Base-by-base conservation (phyloP, 2,888 invertebrate genomes). In the Napeogenes sylphis region DNA sequence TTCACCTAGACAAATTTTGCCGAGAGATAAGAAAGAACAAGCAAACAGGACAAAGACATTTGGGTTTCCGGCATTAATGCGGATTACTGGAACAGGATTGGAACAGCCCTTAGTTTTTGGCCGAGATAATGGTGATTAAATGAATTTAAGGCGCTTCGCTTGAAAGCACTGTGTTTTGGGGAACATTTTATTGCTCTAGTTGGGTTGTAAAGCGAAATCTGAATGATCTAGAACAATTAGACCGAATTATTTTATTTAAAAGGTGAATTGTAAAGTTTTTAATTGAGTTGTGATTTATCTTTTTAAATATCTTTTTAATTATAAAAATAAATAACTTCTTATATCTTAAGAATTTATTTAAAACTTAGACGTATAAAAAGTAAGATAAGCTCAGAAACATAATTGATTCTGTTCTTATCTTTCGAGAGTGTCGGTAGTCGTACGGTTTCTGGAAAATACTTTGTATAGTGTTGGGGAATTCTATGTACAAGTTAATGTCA, bases 1-100 rank as follows among this genome's bases (percentile, higher is more conserved):
- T 80, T 84, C 82, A 85, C 89, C 87, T 87, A 88, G 88, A 90
- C 88, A 89, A 90, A 90, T 90, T 90, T 87, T 82, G 81, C 79
- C 73, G 75, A 65, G 73, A 87, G 90, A 90, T 90, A 90, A 88
- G 90, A 89, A 90, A 90, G 87, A 87, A 82, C 82, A 83, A 80
- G 80, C 84, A 84, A 85, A 82, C 82, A 83, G 82, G 80, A 86
- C 83, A 82, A 80, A 78, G 78, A 82, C 76, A 84, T 85, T 84
- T 85, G 77, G 72, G 81, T 82, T 82, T 77, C 80, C 71, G 82
- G 84, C 78, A 78, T 80, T 87, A 85, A 84, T 80, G 77, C 79
- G 87, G 87, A 84, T 87, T 84, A 87, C 75, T 72, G 73, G 79
- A 80, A 82, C 76, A 77, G 75, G 80, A 76, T 74, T 75, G 72